These are phyloP conservation scores for Drosophila austrosaltans DNA, from an alignment of 2,888 invertebrate species.

Conservation along the genomic window DNA sequence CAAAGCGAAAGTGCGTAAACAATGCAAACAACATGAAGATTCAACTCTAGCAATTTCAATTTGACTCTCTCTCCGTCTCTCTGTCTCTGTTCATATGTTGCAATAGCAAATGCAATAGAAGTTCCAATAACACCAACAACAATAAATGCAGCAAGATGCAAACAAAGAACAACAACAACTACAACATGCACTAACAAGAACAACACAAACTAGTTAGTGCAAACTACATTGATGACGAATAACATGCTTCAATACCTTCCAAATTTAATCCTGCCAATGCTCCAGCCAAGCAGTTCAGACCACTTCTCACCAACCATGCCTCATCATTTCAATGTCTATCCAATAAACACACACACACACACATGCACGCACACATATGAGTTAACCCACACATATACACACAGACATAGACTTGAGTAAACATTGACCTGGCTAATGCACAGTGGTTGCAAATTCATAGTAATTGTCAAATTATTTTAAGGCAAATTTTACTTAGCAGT, in stretches of 20 bases:
- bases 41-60: constrained; percentile 22
- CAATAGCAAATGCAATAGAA: constrained; percentile 26
- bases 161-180: constrained; percentile 33
- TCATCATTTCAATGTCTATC: constrained; percentile 21
- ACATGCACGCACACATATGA: background rate
- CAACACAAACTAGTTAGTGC: constrained; percentile 68
- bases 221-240: constrained; percentile 79
- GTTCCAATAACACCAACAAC: constrained; percentile 36
- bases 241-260: constrained; percentile 80
- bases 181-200: constrained; percentile 35
- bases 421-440: constrained; percentile 53
- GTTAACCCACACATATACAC: constrained; percentile 13
- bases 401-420: constrained; percentile 29
- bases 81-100: background rate
- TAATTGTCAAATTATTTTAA: background rate
- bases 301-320: constrained; percentile 22
- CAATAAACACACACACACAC: background rate
- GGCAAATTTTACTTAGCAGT: too few species aligned
- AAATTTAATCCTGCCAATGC: constrained; percentile 78
- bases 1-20: constrained; percentile 82
- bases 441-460: background rate
- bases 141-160: constrained; percentile 23
- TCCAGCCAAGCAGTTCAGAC: constrained; percentile 30
- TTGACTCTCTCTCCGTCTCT: constrained; percentile 24
- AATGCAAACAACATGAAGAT: constrained; percentile 71